Evolutionary conservation across 2,888 invertebrate genomes (phyloP).

Genomic region (Microctonus aethiopoides): DNA sequence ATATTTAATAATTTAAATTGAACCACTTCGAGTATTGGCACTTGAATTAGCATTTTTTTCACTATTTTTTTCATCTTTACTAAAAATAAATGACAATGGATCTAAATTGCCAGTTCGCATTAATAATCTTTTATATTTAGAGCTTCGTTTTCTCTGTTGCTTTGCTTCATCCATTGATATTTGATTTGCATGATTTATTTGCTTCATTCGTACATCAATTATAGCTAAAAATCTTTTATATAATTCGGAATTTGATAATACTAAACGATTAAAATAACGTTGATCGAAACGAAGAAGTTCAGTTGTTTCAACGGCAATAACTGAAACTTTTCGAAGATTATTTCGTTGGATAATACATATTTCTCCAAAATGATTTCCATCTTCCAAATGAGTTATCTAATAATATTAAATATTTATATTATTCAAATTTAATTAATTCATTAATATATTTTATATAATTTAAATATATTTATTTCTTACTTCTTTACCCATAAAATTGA

Average conservation of each 20-base stretch:
- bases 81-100: neutral
- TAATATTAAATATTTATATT: neutral
- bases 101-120: slow-evolving; percentile 18
- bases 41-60: neutral
- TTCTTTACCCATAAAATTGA: slow-evolving; percentile 56
- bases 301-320: slow-evolving; percentile 73
- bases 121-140: slow-evolving; percentile 13
- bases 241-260: slow-evolving; percentile 48
- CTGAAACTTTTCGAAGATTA: slow-evolving; percentile 69
- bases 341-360: slow-evolving; percentile 68
- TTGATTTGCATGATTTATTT: slow-evolving; percentile 34
- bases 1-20: neutral
- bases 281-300: slow-evolving; percentile 71
- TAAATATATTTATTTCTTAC: slow-evolving; percentile 39
- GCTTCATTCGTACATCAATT: slow-evolving; percentile 47
- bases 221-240: slow-evolving; percentile 51
- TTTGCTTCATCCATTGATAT: slow-evolving; percentile 31
- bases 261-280: slow-evolving; percentile 66
- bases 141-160: slow-evolving; percentile 9
- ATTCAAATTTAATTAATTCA: neutral
- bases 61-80: neutral
- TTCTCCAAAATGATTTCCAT: slow-evolving; percentile 71
- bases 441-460: neutral
- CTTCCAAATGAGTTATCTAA: slow-evolving; percentile 67
- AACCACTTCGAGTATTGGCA: too few relatives aligned